These are phyloP conservation scores for Adoxophyes honmai DNA, from an alignment of 1,140 invertebrate species.

Conservation along the genomic window DNA sequence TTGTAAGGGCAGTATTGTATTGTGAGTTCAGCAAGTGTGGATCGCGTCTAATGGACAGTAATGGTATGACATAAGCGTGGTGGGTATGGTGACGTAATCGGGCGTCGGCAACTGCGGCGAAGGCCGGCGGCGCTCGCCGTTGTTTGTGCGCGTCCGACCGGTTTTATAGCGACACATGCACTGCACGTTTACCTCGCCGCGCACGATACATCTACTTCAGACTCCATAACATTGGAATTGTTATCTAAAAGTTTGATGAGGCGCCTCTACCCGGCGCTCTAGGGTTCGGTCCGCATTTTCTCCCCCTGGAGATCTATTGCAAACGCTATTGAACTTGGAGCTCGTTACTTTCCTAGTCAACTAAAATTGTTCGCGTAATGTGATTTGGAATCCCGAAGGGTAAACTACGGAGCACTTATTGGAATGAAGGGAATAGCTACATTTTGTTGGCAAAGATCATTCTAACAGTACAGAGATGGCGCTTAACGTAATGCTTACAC, in stretches of 20 bases:
- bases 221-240: constrained; percentile 7
- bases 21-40: constrained; percentile 21
- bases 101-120: constrained; percentile 57
- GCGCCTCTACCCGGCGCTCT: neutral
- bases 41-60: constrained; percentile 26
- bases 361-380: neutral
- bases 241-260: neutral
- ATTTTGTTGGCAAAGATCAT: constrained; percentile 1
- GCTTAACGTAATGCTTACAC: constrained; percentile 42
- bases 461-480: constrained; percentile 16
- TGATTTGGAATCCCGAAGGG: constrained; percentile 9
- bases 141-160: constrained; percentile 52
- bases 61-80: constrained; percentile 63
- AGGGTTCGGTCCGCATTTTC: constrained; percentile 1
- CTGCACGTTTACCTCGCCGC: constrained; percentile 27
- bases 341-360: neutral
- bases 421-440: constrained; percentile 10
- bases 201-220: constrained; percentile 26
- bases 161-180: constrained; percentile 47
- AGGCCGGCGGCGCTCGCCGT: constrained; percentile 39
- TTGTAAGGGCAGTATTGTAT: constrained; percentile 3
- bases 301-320: neutral
- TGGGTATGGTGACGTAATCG: constrained; percentile 54
- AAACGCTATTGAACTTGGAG: neutral
- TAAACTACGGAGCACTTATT: neutral